These are phyloP conservation scores for Malacosoma neustria DNA, from an alignment of 2,888 invertebrate species.

Conservation along the genomic window DNA sequence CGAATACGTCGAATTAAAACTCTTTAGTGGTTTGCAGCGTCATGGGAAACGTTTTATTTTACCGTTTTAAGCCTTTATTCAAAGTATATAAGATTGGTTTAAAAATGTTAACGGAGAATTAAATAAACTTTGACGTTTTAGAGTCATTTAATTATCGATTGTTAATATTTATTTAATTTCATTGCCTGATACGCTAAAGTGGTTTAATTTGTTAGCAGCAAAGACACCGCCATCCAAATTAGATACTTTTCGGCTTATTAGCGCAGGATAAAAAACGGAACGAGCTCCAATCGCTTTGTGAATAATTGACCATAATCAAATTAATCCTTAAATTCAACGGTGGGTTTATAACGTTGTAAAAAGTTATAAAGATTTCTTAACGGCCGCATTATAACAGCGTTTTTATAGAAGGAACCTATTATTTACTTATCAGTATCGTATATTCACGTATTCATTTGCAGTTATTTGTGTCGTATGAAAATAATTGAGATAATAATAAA, in stretches of 20 bases:
- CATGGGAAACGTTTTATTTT: not conserved
- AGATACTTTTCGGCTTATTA: conserved; percentile 72
- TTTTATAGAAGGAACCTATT: conserved; percentile 26
- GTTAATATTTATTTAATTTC: conserved; percentile 67
- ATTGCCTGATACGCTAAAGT: conserved; percentile 68
- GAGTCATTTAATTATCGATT: conserved; percentile 68
- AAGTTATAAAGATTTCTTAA: conserved; percentile 67
- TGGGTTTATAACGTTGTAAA: conserved; percentile 72
- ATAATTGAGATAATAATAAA: too few species aligned
- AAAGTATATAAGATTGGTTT: conserved; percentile 7
- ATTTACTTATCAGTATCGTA: not conserved
- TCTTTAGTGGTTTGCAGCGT: conserved; percentile 1
- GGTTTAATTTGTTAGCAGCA: conserved; percentile 70
- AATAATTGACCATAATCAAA: conserved; percentile 75
- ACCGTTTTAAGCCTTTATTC: not conserved
- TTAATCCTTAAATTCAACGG: conserved; percentile 73
- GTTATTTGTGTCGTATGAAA: not conserved
- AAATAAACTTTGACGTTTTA: conserved; percentile 57
- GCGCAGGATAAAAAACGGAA: conserved; percentile 59
- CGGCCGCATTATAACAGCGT: conserved; percentile 54
- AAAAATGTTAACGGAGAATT: conserved; percentile 28
- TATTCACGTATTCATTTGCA: not conserved
- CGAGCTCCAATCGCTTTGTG: conserved; percentile 62
- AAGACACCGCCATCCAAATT: conserved; percentile 70
- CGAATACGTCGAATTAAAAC: not conserved